These are phyloP conservation scores for Harpalus rubripes DNA, from an alignment of 2,888 invertebrate genomes.

Conservation along the genomic window DNA sequence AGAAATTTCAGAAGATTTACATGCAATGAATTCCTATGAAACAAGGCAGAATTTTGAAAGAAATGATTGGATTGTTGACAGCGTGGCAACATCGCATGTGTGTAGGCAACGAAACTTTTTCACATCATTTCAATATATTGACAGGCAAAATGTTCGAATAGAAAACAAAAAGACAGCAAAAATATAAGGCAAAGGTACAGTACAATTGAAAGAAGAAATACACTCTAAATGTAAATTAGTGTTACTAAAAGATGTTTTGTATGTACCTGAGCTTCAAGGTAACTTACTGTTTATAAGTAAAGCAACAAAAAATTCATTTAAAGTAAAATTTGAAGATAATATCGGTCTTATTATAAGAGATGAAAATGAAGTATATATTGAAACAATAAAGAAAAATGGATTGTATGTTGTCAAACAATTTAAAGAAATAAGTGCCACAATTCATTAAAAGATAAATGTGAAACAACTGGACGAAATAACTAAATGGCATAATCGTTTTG, in stretches of 20 bases:
- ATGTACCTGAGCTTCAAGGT: slow-evolving; percentile 9
- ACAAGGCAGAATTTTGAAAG: not conserved
- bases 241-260: not conserved
- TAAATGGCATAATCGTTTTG: not conserved
- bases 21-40: slow-evolving; percentile 5
- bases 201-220: not conserved
- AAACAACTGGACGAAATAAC: not conserved
- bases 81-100: not conserved
- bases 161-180: slow-evolving; percentile 1
- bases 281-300: slow-evolving; percentile 1
- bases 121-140: not conserved
- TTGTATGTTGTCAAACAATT: slow-evolving; percentile 11
- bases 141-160: not conserved
- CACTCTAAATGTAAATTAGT: not conserved
- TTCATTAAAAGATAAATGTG: not conserved
- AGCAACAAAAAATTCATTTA: slow-evolving; percentile 9
- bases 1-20: not conserved
- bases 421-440: slow-evolving; percentile 7
- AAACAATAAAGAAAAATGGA: slow-evolving; percentile 13
- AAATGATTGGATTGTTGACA: not conserved
- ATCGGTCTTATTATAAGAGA: not conserved
- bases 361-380: slow-evolving; percentile 13
- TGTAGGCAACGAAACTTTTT: not conserved
- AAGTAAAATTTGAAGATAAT: slow-evolving; percentile 9
- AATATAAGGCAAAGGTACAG: slow-evolving; percentile 8